phyloP scores from a whole-genome alignment of 2,113 vertebrate genomes.

The Ceyx cyanopectus region DNA sequence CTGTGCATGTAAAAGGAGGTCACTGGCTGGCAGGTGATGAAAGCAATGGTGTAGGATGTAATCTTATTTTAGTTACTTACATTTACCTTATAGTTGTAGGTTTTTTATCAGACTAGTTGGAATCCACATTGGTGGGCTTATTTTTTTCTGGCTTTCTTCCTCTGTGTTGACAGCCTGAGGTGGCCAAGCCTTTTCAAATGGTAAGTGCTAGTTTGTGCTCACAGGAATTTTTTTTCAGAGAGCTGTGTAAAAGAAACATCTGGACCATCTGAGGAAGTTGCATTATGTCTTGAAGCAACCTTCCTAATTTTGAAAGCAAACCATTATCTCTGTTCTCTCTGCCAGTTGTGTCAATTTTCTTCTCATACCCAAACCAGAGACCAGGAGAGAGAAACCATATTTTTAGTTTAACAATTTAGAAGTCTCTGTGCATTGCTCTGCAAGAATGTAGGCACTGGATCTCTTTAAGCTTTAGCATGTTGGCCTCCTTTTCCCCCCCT shows the following conservation, averaged over 20 bases:
- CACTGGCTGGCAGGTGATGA: background rate
- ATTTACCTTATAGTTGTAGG: background rate
- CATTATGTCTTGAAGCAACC: background rate
- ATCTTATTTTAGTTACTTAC: background rate
- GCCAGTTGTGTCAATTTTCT: constrained; percentile 42
- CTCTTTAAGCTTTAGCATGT: background rate
- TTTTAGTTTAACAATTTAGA: constrained; percentile 67
- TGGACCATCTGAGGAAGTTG: background rate
- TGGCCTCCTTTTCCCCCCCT: background rate
- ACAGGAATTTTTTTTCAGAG: background rate
- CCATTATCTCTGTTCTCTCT: background rate
- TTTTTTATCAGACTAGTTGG: background rate
- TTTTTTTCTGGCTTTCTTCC: background rate
- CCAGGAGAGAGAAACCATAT: constrained; percentile 29
- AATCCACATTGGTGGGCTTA: background rate
- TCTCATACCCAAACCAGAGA: background rate
- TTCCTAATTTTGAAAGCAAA: background rate
- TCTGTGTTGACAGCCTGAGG: background rate
- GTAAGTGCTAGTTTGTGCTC: background rate
- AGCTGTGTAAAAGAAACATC: background rate
- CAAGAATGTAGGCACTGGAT: background rate
- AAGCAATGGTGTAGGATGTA: background rate
- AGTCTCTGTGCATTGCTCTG: constrained; percentile 31
- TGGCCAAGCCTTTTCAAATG: background rate
- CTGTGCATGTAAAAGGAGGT: background rate